Evolutionary conservation across 2,888 invertebrate genomes (phyloP).

Genomic region (Adelognathus sp.): DNA sequence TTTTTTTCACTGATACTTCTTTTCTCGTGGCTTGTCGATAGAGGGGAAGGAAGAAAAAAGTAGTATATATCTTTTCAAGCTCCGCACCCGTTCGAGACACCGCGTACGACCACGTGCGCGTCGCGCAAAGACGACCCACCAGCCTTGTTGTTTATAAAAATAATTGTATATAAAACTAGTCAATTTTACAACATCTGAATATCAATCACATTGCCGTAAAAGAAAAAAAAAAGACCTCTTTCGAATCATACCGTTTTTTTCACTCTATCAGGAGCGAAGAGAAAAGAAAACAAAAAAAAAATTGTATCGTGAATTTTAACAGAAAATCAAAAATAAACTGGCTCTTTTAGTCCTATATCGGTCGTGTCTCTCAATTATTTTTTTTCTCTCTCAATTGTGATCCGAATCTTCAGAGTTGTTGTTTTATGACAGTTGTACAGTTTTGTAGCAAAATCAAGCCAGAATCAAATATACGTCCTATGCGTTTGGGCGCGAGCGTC

Average conservation of each 20-base stretch:
- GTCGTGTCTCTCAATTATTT: constrained; percentile 14
- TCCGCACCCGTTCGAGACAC: constrained; percentile 5
- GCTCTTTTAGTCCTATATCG: constrained; percentile 43
- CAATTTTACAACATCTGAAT: constrained; percentile 80
- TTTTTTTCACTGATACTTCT: constrained; percentile 13
- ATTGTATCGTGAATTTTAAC: constrained; percentile 15
- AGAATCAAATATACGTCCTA: constrained; percentile 72
- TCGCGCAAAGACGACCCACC: constrained; percentile 75
- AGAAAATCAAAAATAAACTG: constrained; percentile 46
- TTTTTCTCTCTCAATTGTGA: constrained; percentile 66
- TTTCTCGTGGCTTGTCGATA: constrained; percentile 13
- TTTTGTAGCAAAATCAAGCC: constrained; percentile 80
- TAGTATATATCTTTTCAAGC: background rate
- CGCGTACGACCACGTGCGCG: constrained; percentile 53
- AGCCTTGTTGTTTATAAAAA: constrained; percentile 81
- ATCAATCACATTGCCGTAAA: constrained; percentile 77
- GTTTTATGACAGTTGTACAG: constrained; percentile 75
- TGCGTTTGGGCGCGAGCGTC: constrained; percentile 46
- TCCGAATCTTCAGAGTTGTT: constrained; percentile 80
- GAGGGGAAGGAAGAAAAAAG: background rate
- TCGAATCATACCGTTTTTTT: constrained; percentile 12
- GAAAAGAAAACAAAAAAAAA: constrained; percentile 41
- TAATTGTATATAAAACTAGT: constrained; percentile 81
- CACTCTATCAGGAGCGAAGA: constrained; percentile 24
- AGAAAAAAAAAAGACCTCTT: constrained; percentile 64